Evolutionary conservation across 2,888 invertebrate species (phyloP).

Genomic region (Hartigia nigra): DNA sequence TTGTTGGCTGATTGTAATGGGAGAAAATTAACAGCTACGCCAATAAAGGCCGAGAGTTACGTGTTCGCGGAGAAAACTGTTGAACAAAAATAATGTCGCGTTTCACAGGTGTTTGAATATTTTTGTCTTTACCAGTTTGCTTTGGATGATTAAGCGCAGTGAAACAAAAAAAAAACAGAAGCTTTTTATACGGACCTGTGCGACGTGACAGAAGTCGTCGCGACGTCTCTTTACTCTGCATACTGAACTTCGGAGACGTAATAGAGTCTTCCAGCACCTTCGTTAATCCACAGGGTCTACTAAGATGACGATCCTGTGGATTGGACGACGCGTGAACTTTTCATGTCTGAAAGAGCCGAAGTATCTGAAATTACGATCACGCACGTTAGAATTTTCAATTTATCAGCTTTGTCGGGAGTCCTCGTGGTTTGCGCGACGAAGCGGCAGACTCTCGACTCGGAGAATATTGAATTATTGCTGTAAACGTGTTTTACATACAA

Average conservation of each 20-base stretch:
- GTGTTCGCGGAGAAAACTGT: neutral
- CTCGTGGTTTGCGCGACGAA: neutral
- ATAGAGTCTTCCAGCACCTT: neutral
- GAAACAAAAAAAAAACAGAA: neutral
- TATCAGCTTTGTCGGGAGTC: neutral
- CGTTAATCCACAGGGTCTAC: neutral
- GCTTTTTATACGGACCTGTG: neutral
- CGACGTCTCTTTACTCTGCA: neutral
- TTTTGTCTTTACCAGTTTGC: neutral
- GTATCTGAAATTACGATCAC: conserved; percentile 7
- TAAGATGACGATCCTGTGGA: neutral
- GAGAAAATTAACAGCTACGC: neutral
- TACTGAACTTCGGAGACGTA: neutral
- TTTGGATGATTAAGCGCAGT: neutral
- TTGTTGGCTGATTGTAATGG: neutral
- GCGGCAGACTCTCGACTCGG: neutral
- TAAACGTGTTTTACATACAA: conserved; percentile 38
- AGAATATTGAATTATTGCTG: conserved; percentile 27
- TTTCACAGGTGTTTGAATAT: neutral
- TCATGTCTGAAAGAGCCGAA: neutral
- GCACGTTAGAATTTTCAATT: conserved; percentile 1
- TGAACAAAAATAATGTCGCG: neutral
- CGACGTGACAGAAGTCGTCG: neutral
- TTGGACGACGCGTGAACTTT: neutral
- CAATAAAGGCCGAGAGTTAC: neutral